A percentile compares a stretch with the other conserved stretches of the same genome.
Evolutionary conservation across 1,140 invertebrate genomes (phyloP).

Genomic region (Neodiprion virginianus): DNA sequence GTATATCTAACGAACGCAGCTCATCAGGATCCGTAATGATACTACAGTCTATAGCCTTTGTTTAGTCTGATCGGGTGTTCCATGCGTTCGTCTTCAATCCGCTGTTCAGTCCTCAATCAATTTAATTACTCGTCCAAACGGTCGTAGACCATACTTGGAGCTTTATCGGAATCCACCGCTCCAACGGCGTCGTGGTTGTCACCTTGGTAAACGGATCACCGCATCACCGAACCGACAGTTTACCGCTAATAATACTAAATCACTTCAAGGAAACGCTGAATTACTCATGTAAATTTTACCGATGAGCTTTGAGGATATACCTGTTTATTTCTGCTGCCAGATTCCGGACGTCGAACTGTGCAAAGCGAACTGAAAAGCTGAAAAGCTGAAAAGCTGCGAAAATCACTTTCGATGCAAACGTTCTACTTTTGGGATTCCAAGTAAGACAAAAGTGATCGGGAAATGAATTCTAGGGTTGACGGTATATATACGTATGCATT

Average conservation of each 20-base stretch:
- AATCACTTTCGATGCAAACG: too few relatives aligned
- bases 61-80: background rate
- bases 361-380: too few relatives aligned
- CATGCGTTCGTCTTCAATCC: background rate
- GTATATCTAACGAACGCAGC: background rate
- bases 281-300: background rate
- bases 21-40: background rate
- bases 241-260: constrained; percentile 3
- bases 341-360: too few relatives aligned
- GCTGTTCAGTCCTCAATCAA: constrained; percentile 5
- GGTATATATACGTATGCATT: too few relatives aligned
- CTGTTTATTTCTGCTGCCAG: too few relatives aligned
- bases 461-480: too few relatives aligned
- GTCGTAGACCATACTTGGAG: background rate
- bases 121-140: constrained; percentile 5
- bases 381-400: too few relatives aligned
- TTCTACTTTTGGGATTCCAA: too few relatives aligned
- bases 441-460: too few relatives aligned
- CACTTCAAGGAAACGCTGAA: constrained; percentile 1
- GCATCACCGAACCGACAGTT: background rate
- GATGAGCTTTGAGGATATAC: background rate
- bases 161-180: background rate
- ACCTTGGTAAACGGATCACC: background rate
- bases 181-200: constrained; percentile 2
- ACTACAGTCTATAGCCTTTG: background rate